phyloP scores from a whole-genome alignment of 2,888 invertebrate species.

The Sabatieria punctata region DNA sequence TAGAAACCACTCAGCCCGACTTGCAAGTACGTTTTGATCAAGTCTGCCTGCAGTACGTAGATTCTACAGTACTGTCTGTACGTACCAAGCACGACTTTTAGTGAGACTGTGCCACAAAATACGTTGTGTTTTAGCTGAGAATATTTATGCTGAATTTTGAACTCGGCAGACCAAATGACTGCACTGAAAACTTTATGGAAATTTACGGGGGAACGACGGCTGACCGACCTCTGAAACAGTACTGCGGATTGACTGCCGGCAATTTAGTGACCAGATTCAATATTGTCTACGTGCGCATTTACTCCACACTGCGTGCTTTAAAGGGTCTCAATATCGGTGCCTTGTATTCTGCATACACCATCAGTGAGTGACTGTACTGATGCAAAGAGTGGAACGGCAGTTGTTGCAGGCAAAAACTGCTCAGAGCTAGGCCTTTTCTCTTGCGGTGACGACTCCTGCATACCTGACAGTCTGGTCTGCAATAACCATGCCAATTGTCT shows the following conservation, averaged over 20 bases:
- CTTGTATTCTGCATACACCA: constrained; percentile 2
- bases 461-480: constrained; percentile 20
- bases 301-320: constrained; percentile 6
- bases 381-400: not conserved
- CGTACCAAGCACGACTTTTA: too few species aligned
- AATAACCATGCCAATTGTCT: constrained; percentile 22
- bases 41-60: too few species aligned
- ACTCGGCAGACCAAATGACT: constrained; percentile 21
- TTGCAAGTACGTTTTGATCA: too few species aligned
- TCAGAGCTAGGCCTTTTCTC: constrained; percentile 18
- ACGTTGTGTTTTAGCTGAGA: too few species aligned
- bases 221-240: constrained; percentile 11
- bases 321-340: not conserved
- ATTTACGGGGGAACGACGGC: constrained; percentile 20
- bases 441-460: constrained; percentile 29
- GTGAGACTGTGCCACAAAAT: not conserved
- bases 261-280: constrained; percentile 14
- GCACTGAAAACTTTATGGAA: constrained; percentile 25
- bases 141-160: not conserved
- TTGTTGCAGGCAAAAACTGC: constrained; percentile 25
- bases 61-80: too few species aligned
- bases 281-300: constrained; percentile 15
- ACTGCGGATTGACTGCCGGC: constrained; percentile 18
- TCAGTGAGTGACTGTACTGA: not conserved
- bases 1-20: not conserved